Evolutionary conservation across 1,140 invertebrate genomes (phyloP), one percentile per base, ranked within the genome.

Genomic region (Phymastichus coffea): DNA sequence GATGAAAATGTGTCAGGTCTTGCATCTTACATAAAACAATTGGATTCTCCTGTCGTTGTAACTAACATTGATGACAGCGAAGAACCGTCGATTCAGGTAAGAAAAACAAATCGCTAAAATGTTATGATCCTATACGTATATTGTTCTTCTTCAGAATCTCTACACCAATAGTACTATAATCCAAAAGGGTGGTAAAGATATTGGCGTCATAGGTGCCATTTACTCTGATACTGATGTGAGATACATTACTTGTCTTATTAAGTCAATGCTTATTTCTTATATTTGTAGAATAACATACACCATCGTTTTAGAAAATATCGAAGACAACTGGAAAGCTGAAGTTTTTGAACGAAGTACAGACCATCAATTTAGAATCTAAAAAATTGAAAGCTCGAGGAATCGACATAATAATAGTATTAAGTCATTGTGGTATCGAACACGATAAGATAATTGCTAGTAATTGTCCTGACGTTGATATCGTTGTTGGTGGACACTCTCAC

Each of bases 401-500:
- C 6, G 84, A 89, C 52, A 91, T 92, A 51, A 87, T 93, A 33
- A 87, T 93, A 40, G 90, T 89, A 2, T 74, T 93, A 35, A 92
- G 90, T 6, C 91, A 94, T 67, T 87, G 88, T 53, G 92, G 92
- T 2, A 81, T 86, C 38, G 79, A 83, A 10, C 83, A 87, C 19
- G 91, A 94, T 69, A 75, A 86, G 67, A 68, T 78, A 53, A 88
- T 95, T 55, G 93, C 92, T 0, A 64, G 65, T 14, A 77, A 83
- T 25, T 85, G 82, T 26, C 77, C 83, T 25, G 78, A 87, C 38
- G 85, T 95, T 30, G 87, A 90, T 57, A 84, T 91, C 1, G 91
- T 96, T 59, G 89, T 96, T 20, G 93, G 93, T 12, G 90, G 88
- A n/a, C 93, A 96, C 69, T 89, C 89, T 4, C 91, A 95, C 68